Base-by-base conservation (phyloP, 1,140 invertebrate species). In the Ostrea denselamellosa region DNA sequence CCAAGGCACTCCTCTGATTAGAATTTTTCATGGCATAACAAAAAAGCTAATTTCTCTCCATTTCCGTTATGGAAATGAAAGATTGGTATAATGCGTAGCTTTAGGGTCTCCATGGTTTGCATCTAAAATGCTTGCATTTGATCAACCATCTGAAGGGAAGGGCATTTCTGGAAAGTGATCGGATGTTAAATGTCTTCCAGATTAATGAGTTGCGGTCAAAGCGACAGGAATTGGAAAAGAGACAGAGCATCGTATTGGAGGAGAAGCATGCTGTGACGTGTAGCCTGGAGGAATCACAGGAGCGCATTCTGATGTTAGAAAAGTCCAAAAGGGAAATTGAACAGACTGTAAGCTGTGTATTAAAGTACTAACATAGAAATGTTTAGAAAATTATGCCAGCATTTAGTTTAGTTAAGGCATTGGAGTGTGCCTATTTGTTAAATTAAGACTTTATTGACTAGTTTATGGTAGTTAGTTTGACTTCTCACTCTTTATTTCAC, bases 201-300 rank as follows among this genome's bases (percentile, higher is more conserved):
- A 96, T 98, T 88, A 96, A 97, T 91, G 94, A 98, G 87, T 96
- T 98, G 84, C 97, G 96, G 52, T 97, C 97, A 92, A 97, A 98
- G 94, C 97, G 97, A 93, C 96, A 96, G 83, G 98, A 98, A 91
- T 94, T 98, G 87, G 98, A 98, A 94, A 96, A 97, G 92, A 96
- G 98, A 92, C 93, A 95, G 9, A 88, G 92, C 56, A 96, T 97
- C 85, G 95, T 98, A 9, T 95, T 97, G 5, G 96, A 96, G 83
- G 98, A 99, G 94, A 96, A 98, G 92, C 97, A 98, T 87, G 96
- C 96, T 84, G 95, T 98, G 51, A 96, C 96, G 56, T 96, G 96
- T 28, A 97, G 97, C 82, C 95, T 98, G 85, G 98, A 99, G 91
- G 98, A 98, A 95, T 97, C 98, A 54, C 97, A 97, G 84, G 98